A percentile compares a stretch with the other conserved stretches of the same genome.
phyloP scores from a whole-genome alignment of 2,113 vertebrate genomes.

The Campylomormyrus numenius region DNA sequence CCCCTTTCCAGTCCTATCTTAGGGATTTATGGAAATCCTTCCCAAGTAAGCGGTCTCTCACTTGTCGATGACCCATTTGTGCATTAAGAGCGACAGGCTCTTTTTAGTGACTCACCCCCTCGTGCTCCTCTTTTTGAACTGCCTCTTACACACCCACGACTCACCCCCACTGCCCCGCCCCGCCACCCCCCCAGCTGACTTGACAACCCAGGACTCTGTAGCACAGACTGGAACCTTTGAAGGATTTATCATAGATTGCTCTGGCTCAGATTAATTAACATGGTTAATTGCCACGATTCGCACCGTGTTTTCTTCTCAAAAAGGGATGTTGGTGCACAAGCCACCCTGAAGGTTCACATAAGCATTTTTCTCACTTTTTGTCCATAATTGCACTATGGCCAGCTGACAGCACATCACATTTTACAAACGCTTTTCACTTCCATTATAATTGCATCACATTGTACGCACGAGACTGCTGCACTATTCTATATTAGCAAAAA shows the following conservation, averaged over 20 bases:
- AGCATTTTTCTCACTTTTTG: neutral
- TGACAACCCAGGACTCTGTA: neutral
- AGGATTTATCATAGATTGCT: neutral
- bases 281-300: neutral
- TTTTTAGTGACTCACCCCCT: neutral
- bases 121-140: slow-evolving; percentile 1
- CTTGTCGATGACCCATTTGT: slow-evolving; percentile 2
- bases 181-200: neutral
- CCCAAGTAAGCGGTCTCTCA: neutral
- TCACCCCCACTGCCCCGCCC: neutral
- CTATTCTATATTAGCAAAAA: slow-evolving; percentile 3
- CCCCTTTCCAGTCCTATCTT: neutral
- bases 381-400: neutral
- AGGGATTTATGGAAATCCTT: neutral
- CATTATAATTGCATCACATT: neutral
- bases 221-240: neutral
- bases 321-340: neutral
- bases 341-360: neutral
- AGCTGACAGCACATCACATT: slow-evolving; percentile 3
- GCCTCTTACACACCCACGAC: neutral
- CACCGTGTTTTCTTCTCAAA: neutral
- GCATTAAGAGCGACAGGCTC: slow-evolving; percentile 3
- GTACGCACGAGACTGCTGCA: neutral
- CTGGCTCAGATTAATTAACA: neutral
- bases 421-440: neutral